Base-by-base conservation (phyloP, 2,113 vertebrate species). In the Cichladusa arquata region DNA sequence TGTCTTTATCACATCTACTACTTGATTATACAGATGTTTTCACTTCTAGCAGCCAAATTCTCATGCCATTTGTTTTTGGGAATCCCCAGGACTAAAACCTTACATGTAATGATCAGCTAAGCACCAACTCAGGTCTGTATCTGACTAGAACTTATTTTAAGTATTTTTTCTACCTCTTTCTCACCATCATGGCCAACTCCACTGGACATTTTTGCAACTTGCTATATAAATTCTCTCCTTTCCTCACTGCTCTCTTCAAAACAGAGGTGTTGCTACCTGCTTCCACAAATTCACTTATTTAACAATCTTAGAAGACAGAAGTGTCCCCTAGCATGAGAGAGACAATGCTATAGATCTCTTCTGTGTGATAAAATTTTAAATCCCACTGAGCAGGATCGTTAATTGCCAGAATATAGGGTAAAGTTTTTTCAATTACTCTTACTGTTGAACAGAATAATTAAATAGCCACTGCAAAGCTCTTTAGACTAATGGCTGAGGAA, bases 401-500 rank as follows among this genome's bases (percentile, higher is more conserved):
- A 61, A 61, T 66, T 77, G 42, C 25, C n/a, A 81, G 54, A 88
- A 88, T 81, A 88, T 26, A 77, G 54, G 31, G 28, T 77, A 83
- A 77, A 17, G 28, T 77, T 83, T 93, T 88, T 74, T 77, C 80
- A 90, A 73, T 93, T 93, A 70, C 25, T 93, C 28, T 62, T 88
- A 53, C 58, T 77, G 62, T 82, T 86, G 36, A 88, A 86, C 11
- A 73, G 86, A 93, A 92, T 77, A 88, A 77, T 95, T 92, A 83
- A 93, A 86, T 45, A 86, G 83, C 42, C 31, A 69, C 31, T 51
- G n/a, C 45, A 95, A 92, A 86, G 58, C 54, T 86, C 40, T 73
- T n/a, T 76, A 81, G 45, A 65, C n/a, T 72, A 88, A 81, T 73
- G 72, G 60, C 64, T 54, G 38, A 77, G 45, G 54, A 83, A 86